Evolutionary conservation across 2,888 invertebrate genomes (phyloP).

Genomic region (Neoitamus cyanurus): DNA sequence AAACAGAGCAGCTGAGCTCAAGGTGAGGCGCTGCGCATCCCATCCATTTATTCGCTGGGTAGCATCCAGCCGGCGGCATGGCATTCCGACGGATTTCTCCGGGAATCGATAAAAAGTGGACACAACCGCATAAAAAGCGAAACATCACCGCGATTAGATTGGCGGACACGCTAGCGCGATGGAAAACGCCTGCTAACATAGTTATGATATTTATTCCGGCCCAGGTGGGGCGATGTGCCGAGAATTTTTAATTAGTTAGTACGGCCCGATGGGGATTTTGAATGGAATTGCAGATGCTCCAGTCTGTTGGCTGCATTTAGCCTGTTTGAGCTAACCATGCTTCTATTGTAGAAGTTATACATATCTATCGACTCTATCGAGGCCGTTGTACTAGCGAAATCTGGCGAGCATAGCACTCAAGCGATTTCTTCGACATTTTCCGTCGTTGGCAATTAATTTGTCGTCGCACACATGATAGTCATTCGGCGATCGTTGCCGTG

Average conservation of each 20-base stretch:
- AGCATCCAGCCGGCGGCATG: neutral
- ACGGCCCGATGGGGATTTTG: neutral
- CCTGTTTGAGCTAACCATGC: neutral
- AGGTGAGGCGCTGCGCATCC: neutral
- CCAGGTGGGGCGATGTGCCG: neutral
- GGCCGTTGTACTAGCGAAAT: neutral
- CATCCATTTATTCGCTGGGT: neutral
- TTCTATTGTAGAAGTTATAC: neutral
- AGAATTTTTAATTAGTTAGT: conserved; percentile 3
- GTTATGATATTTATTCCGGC: conserved; percentile 15
- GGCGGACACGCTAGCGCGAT: neutral
- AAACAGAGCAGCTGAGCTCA: neutral
- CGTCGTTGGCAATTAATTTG: neutral
- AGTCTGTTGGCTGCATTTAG: neutral
- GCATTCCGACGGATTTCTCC: neutral
- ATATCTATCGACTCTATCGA: neutral
- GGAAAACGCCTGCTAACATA: conserved; percentile 11
- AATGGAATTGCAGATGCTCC: neutral
- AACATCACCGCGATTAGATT: neutral
- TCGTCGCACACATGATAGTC: neutral
- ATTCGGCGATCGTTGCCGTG: neutral
- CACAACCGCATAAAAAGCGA: neutral
- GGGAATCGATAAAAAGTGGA: neutral
- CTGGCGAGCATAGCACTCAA: neutral
- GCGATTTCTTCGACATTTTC: neutral